Evolutionary conservation across 2,888 invertebrate genomes (phyloP).

Genomic region (Melangyna quadrimaculata): DNA sequence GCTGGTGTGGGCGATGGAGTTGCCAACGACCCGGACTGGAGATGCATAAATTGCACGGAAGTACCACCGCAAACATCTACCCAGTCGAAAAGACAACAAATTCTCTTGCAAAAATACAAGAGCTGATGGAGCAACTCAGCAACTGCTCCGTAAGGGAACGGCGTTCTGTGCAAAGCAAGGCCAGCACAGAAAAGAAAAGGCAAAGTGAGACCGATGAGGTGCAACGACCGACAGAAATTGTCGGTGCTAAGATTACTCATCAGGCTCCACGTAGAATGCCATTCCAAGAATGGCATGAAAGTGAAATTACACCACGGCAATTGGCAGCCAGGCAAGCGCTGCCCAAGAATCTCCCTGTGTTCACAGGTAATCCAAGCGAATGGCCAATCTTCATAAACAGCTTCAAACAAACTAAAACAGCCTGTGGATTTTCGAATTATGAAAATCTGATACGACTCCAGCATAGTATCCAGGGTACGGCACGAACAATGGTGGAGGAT

Average conservation of each 20-base stretch:
- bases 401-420: neutral
- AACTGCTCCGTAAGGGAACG: neutral
- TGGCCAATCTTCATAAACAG: neutral
- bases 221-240: neutral
- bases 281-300: neutral
- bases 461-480: constrained; percentile 40
- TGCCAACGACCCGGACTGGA: neutral
- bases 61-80: too few relatives aligned
- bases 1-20: neutral
- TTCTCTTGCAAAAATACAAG: too few relatives aligned
- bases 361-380: neutral
- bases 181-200: neutral
- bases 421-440: neutral
- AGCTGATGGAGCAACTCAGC: too few relatives aligned
- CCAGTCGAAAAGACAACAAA: too few relatives aligned
- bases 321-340: neutral
- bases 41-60: neutral
- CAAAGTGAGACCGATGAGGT: neutral
- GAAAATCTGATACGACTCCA: constrained; percentile 48
- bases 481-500: too few relatives aligned
- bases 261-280: neutral
- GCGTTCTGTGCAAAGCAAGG: neutral
- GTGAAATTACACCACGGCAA: neutral
- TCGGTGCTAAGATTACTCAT: neutral
- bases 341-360: neutral